These are phyloP conservation scores for Columba livia DNA, from an alignment of 2,113 vertebrate genomes.

Conservation along the genomic window DNA sequence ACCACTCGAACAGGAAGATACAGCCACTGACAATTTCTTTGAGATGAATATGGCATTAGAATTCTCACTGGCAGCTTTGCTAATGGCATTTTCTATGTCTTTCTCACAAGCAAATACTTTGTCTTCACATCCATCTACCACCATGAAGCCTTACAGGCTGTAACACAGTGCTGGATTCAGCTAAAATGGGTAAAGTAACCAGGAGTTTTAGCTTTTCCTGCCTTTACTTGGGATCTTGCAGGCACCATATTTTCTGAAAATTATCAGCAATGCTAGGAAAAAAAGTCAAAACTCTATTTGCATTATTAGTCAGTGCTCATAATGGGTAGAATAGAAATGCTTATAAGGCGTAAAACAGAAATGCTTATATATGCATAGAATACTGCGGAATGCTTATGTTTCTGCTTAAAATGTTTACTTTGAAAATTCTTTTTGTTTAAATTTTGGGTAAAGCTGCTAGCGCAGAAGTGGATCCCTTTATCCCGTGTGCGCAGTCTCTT, in stretches of 20 bases:
- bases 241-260: not conserved
- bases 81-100: not conserved
- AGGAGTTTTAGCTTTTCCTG: not conserved
- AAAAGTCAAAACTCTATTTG: not conserved
- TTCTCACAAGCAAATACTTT: not conserved
- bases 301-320: not conserved
- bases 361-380: not conserved
- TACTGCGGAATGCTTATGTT: not conserved
- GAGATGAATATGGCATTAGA: not conserved
- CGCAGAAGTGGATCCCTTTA: not conserved
- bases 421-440: not conserved
- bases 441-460: not conserved
- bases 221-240: not conserved
- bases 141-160: not conserved
- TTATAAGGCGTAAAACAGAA: not conserved
- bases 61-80: not conserved
- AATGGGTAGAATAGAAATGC: not conserved
- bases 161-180: not conserved
- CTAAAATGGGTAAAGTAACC: not conserved
- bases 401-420: not conserved
- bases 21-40: not conserved
- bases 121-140: not conserved
- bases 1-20: not conserved
- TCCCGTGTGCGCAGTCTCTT: not conserved
- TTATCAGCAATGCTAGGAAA: accelerated